Evolutionary conservation across 1,140 invertebrate genomes (phyloP).

Genomic region (Plodia interpunctella): DNA sequence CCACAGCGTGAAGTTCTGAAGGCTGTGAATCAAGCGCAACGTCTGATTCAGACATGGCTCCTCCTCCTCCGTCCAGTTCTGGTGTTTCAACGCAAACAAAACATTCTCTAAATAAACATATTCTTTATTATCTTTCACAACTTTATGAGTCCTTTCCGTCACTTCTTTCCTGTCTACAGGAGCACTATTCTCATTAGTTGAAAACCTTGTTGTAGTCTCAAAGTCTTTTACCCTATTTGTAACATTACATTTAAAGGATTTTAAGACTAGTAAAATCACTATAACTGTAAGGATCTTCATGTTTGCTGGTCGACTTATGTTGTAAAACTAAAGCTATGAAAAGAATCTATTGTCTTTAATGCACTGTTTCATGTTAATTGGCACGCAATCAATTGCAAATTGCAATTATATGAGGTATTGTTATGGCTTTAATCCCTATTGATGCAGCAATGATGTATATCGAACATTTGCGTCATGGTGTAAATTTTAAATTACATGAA

Average conservation of each 20-base stretch:
- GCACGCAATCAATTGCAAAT: constrained; percentile 2
- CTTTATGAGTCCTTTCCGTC: neutral
- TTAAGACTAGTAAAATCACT: constrained; percentile 11
- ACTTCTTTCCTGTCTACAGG: neutral
- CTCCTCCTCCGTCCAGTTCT: constrained; percentile 56
- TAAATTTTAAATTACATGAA: neutral
- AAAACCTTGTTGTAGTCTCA: constrained; percentile 18
- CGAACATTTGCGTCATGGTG: too few relatives aligned
- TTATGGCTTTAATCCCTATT: neutral
- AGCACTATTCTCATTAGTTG: neutral
- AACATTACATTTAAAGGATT: constrained; percentile 18
- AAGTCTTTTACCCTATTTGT: constrained; percentile 23
- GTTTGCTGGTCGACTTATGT: constrained; percentile 17
- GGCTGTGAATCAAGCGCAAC: constrained; percentile 35
- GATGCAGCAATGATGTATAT: neutral
- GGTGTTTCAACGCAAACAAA: constrained; percentile 43
- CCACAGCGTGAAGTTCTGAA: constrained; percentile 65
- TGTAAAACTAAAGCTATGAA: constrained; percentile 29
- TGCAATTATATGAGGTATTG: constrained; percentile 5
- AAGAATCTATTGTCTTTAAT: neutral
- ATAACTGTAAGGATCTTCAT: constrained; percentile 27
- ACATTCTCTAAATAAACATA: constrained; percentile 59
- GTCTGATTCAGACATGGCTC: constrained; percentile 52
- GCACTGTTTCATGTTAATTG: neutral
- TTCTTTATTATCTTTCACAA: constrained; percentile 11